Evolutionary conservation across 2,113 vertebrate species (phyloP), one percentile per base, ranked within the genome.

Genomic region (Emydura subglobosa): DNA sequence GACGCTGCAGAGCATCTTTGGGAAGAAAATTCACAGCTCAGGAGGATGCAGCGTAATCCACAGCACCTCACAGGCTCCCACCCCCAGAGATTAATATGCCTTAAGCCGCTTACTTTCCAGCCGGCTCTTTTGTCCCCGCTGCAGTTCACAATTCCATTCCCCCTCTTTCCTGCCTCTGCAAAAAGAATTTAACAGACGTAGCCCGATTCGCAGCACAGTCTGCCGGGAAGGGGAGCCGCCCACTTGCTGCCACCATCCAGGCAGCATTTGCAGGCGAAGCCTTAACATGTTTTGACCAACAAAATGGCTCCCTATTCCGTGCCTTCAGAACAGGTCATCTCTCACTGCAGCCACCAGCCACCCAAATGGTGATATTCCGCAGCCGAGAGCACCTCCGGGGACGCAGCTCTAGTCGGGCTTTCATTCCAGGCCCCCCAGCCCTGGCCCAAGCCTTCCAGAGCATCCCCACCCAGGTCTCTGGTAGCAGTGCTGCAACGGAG

Each of bases 401-500:
- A 53, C 14, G 51, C 51, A 53, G 14, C 13, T 51, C 51, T 53
- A 13, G 16, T 17, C 51, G 16, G 16, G 51, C 51, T 53, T 53
- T 53, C 51, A 17, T 22, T 22, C 2, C 16, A 13, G 83, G 29
- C n/a, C 59, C 83, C 24, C 44, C 17, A 51, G 24, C 51, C n/a
- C 47, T 55, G 27, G 51, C 31, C 27, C 57, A 25, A 10, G 24
- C 57, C 24, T 24, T 25, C 7, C 3, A 57, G 22, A 21, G 22
- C 4, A 57, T 12, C 55, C 55, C 21, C 24, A 16, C 54, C 5
- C 21, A 16, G 21, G 16, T 55, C 54, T 16, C 21, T 19, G 21
- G 54, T 1, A 0, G 25, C 31, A 42, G 59, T 0, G 1, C 79
- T 0, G 7, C n/a, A 16, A 4, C 2, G 0, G 2, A 1, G 49